These are phyloP conservation scores for Drosophila cracens DNA, from an alignment of 2,888 invertebrate species.

Conservation along the genomic window DNA sequence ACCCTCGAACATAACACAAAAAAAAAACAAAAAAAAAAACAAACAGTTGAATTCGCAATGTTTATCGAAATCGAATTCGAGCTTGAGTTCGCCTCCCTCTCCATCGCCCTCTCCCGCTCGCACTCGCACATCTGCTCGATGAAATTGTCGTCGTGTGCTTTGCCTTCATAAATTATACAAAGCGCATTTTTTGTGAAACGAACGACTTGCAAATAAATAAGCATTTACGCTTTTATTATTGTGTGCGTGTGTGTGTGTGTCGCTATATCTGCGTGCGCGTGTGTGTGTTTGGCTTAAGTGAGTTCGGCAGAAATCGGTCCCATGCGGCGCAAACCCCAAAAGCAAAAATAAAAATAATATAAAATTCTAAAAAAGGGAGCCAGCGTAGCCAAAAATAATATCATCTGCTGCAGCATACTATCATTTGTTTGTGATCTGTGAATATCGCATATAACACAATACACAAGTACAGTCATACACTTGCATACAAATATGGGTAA, in stretches of 20 bases:
- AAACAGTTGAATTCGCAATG: constrained; percentile 70
- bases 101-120: constrained; percentile 9
- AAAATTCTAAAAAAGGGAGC: constrained; percentile 2
- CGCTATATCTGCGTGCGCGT: constrained; percentile 6
- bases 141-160: constrained; percentile 70
- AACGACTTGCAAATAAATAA: constrained; percentile 80
- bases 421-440: constrained; percentile 45
- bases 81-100: neutral
- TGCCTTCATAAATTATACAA: constrained; percentile 80
- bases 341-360: constrained; percentile 31
- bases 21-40: constrained; percentile 32
- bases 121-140: constrained; percentile 8
- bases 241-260: constrained; percentile 29
- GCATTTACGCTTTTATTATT: constrained; percentile 81
- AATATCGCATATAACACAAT: constrained; percentile 25
- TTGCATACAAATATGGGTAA: constrained; percentile 54
- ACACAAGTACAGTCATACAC: constrained; percentile 4
- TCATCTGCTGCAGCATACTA: constrained; percentile 66
- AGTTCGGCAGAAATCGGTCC: constrained; percentile 74
- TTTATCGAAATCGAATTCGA: constrained; percentile 57
- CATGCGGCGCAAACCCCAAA: constrained; percentile 71
- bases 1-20: constrained; percentile 44
- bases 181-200: constrained; percentile 75
- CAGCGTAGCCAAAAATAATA: constrained; percentile 42
- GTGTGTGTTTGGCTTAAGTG: constrained; percentile 34